Evolutionary conservation across 2,888 invertebrate species (phyloP).

Genomic region (Ceriagrion tenellum): DNA sequence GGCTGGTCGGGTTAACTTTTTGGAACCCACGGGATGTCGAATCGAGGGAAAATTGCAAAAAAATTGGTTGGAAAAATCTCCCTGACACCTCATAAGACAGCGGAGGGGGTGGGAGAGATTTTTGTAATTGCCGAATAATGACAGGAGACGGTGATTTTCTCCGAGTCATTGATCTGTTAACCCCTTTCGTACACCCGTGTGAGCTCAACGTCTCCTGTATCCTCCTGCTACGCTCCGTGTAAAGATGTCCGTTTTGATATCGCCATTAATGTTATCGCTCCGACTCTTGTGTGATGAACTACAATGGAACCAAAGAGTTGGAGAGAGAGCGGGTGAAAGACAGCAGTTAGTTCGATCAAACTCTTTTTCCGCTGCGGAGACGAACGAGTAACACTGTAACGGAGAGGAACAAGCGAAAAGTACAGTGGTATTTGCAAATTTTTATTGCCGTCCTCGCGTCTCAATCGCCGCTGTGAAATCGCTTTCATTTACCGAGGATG

Average conservation of each 20-base stretch:
- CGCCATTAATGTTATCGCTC: conserved; percentile 5
- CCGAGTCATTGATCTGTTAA: conserved; percentile 27
- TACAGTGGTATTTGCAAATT: neutral
- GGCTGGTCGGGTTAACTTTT: neutral
- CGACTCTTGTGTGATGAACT: neutral
- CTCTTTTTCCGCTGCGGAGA: neutral
- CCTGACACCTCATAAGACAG: neutral
- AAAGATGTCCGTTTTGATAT: neutral
- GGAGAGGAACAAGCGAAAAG: neutral
- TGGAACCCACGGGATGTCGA: neutral
- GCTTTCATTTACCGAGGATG: neutral
- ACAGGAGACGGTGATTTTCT: neutral
- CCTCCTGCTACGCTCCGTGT: neutral
- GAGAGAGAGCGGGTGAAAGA: neutral
- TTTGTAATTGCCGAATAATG: conserved; percentile 14
- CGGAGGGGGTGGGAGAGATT: neutral
- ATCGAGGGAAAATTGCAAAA: neutral
- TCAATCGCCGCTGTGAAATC: neutral
- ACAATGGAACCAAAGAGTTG: neutral
- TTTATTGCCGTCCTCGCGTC: neutral
- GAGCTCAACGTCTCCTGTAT: neutral
- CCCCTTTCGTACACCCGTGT: neutral
- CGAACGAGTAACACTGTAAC: neutral
- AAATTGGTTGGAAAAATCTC: neutral
- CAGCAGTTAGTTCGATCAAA: neutral